phyloP scores from a whole-genome alignment of 2,113 vertebrate genomes.

The Gymnarchus niloticus region DNA sequence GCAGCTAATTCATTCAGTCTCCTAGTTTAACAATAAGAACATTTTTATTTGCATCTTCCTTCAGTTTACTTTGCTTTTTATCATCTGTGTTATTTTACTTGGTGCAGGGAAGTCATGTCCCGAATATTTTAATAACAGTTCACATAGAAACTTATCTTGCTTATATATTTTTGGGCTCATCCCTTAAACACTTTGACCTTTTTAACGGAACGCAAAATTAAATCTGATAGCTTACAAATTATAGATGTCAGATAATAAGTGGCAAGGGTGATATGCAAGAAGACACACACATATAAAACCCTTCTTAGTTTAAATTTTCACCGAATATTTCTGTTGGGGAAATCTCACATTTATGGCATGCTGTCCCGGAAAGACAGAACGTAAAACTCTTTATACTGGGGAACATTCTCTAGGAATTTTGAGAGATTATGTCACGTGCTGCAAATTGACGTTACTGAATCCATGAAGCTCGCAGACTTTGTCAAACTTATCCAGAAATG shows the following conservation, averaged over 20 bases:
- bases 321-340: neutral
- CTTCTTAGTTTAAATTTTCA: neutral
- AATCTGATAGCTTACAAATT: neutral
- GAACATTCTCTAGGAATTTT: neutral
- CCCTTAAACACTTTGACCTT: neutral
- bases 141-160: neutral
- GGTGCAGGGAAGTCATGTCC: neutral
- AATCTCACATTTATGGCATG: neutral
- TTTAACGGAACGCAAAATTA: neutral
- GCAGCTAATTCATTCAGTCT: neutral
- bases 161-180: neutral
- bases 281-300: neutral
- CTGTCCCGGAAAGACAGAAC: neutral
- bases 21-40: neutral
- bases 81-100: neutral
- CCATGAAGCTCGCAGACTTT: neutral
- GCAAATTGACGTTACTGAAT: neutral
- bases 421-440: neutral
- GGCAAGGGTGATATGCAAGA: neutral
- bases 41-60: neutral
- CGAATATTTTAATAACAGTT: neutral
- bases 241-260: neutral
- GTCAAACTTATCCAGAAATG: neutral
- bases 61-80: neutral
- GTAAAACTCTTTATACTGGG: neutral